Evolutionary conservation across 2,888 invertebrate genomes (phyloP).

Genomic region (Drosophila neotestacea): DNA sequence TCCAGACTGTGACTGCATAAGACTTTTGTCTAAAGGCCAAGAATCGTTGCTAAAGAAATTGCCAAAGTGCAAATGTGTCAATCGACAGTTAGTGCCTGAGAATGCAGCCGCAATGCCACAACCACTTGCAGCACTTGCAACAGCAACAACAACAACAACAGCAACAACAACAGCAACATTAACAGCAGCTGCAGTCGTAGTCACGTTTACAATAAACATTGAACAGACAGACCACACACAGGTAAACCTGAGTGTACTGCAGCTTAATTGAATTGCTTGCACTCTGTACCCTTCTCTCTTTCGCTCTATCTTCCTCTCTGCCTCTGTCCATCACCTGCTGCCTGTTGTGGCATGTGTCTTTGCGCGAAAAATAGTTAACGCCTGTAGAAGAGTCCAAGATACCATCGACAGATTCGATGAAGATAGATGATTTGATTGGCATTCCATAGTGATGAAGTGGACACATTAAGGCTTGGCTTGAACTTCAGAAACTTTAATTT

Average conservation of each 20-base stretch:
- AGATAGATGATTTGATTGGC: constrained; percentile 62
- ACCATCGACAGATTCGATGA: constrained; percentile 41
- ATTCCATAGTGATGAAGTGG: constrained; percentile 32
- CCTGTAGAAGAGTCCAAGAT: constrained; percentile 45
- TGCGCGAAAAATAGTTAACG: constrained; percentile 31
- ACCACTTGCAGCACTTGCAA: constrained; percentile 8
- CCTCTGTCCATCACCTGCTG: constrained; percentile 25
- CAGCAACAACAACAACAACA: constrained; percentile 1
- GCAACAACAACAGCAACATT: constrained; percentile 26
- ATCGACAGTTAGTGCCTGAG: constrained; percentile 67
- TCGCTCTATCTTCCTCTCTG: not conserved
- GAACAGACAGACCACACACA: constrained; percentile 30
- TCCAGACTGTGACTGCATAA: constrained; percentile 30
- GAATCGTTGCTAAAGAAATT: constrained; percentile 55
- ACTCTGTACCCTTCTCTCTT: not conserved
- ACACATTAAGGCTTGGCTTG: not conserved
- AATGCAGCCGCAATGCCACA: constrained; percentile 35
- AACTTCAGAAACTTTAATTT: not conserved
- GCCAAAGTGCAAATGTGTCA: constrained; percentile 78
- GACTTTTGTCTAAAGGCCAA: constrained; percentile 32
- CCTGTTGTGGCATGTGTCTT: constrained; percentile 25
- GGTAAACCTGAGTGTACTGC: constrained; percentile 40
- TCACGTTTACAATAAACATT: constrained; percentile 77
- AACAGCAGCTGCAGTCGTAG: constrained; percentile 53
- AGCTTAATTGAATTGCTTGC: constrained; percentile 74